These are phyloP conservation scores for Limosa lapponica DNA, from an alignment of 2,797 vertebrate genomes.

Conservation along the genomic window DNA sequence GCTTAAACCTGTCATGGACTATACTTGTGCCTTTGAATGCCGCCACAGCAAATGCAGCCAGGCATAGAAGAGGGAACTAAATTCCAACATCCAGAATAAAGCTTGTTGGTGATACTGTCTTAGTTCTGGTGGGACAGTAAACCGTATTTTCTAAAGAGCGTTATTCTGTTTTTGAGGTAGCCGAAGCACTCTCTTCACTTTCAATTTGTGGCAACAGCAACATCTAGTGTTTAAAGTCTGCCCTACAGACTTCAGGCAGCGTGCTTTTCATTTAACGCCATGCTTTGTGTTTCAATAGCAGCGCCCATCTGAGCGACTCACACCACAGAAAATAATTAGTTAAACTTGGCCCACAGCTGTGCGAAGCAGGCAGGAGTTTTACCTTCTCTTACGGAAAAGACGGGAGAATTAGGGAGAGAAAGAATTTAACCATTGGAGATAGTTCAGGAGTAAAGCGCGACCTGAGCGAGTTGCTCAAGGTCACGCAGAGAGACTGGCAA, in stretches of 20 bases:
- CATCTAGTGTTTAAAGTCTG: not conserved
- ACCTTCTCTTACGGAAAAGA: not conserved
- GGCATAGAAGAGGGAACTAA: not conserved
- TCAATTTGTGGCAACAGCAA: slow-evolving; percentile 10
- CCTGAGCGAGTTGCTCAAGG: not conserved
- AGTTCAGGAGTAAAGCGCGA: not conserved
- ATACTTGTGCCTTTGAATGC: not conserved
- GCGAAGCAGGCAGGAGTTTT: not conserved
- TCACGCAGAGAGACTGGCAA: not conserved
- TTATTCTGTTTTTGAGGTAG: not conserved
- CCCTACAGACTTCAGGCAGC: not conserved
- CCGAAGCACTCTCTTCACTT: not conserved
- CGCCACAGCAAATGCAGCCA: not conserved
- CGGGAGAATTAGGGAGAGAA: not conserved
- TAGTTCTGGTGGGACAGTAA: not conserved
- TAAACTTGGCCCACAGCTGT: not conserved
- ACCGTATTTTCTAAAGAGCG: not conserved
- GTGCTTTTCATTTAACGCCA: not conserved
- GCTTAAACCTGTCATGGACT: not conserved
- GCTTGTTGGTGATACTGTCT: not conserved
- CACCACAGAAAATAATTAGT: not conserved
- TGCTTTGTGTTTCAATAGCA: not conserved
- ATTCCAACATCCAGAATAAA: not conserved
- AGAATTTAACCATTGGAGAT: not conserved
- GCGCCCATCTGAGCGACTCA: not conserved